Conservation (phyloP, 2,888 invertebrate genomes). For the Boloria selene region DNA sequence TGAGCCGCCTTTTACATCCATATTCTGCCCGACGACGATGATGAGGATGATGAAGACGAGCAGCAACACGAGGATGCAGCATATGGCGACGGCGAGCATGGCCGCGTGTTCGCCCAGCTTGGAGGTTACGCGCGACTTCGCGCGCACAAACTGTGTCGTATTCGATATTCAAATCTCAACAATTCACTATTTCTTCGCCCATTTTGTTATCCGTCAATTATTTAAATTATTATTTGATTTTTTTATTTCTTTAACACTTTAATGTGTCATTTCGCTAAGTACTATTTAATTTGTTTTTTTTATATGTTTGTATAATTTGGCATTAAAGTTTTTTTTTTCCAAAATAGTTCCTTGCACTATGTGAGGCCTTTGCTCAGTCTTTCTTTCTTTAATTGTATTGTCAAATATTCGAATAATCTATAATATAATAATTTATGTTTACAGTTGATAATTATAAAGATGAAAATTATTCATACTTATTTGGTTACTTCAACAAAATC, state of each 20-base stretch:
- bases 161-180: constrained; percentile 25
- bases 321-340: constrained; percentile 1
- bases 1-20: constrained; percentile 84
- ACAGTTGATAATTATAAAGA: not conserved
- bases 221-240: not conserved
- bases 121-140: constrained; percentile 55
- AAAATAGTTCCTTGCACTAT: not conserved
- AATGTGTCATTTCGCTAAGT: constrained; percentile 10
- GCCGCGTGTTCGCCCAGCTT: constrained; percentile 82
- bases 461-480: not conserved
- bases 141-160: constrained; percentile 58
- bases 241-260: not conserved
- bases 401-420: constrained; percentile 11
- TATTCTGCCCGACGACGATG: constrained; percentile 90
- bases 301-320: constrained; percentile 2
- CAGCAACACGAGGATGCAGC: constrained; percentile 90
- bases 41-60: constrained; percentile 92
- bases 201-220: constrained; percentile 22
- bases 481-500: constrained; percentile 4
- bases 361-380: constrained; percentile 29
- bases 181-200: constrained; percentile 13
- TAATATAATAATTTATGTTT: not conserved
- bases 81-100: constrained; percentile 92
- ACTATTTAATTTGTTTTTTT: constrained; percentile 4
- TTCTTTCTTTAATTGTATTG: constrained; percentile 26